These are phyloP conservation scores for Hydroisotoma schaefferi DNA, from an alignment of 2,888 invertebrate species.

Conservation along the genomic window DNA sequence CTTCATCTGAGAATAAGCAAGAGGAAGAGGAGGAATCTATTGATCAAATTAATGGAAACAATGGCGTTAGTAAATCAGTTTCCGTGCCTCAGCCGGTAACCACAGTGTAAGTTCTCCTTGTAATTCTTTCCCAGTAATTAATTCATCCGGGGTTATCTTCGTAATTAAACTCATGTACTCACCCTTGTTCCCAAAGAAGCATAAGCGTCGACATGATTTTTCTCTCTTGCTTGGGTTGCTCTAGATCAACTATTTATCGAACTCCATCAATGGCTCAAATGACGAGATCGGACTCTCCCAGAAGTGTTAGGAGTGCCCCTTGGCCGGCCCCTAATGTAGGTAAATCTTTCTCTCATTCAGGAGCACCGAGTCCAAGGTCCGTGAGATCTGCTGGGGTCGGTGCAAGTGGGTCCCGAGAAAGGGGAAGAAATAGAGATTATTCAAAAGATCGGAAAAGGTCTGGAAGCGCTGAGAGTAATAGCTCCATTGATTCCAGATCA, in stretches of 20 bases:
- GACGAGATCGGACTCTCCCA: conserved; percentile 56
- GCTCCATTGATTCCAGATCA: conserved; percentile 77
- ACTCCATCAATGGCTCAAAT: conserved; percentile 49
- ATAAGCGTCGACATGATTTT: no score
- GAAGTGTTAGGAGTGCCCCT: conserved; percentile 78
- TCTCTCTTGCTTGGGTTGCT: no score
- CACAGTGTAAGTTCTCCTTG: conserved; percentile 33
- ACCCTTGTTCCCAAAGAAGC: no score
- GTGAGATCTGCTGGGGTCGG: conserved; percentile 65
- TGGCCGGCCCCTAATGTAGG: conserved; percentile 69
- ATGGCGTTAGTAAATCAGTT: conserved; percentile 51
- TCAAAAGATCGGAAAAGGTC: conserved; percentile 49
- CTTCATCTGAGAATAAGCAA: conserved; percentile 4
- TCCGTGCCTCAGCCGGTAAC: conserved; percentile 59
- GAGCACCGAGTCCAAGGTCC: conserved; percentile 76
- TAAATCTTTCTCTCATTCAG: conserved; percentile 60
- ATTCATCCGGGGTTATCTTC: no score
- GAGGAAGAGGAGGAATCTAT: neutral
- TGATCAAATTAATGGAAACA: conserved; percentile 21
- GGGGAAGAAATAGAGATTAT: conserved; percentile 35
- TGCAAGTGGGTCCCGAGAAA: conserved; percentile 22
- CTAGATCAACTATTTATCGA: conserved; percentile 44
- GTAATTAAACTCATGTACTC: no score
- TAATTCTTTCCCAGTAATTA: no score
- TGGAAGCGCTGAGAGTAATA: conserved; percentile 84